These are phyloP conservation scores for Philypnodon macrostomus DNA, from an alignment of 2,797 vertebrate genomes.

Conservation along the genomic window DNA sequence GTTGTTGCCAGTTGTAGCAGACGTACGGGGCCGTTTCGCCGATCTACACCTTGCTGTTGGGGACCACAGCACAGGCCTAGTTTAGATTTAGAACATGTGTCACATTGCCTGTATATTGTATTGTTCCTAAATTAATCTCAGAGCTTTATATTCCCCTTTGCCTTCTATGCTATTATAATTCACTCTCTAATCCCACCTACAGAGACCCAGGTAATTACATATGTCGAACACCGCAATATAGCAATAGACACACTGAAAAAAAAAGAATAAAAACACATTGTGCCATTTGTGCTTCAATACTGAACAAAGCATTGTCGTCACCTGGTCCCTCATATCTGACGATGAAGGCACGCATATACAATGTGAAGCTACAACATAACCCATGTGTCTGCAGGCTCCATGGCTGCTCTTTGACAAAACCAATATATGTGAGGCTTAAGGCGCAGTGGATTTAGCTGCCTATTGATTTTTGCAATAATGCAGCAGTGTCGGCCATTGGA, in stretches of 20 bases:
- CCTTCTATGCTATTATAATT: conserved; percentile 55
- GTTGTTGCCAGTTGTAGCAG: too few species aligned
- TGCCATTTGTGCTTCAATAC: conserved; percentile 34
- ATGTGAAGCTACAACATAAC: conserved; percentile 17
- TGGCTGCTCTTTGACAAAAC: conserved; percentile 27
- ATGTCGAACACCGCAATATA: conserved; percentile 55
- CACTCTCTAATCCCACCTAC: conserved; percentile 50
- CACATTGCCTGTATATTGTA: conserved; percentile 2
- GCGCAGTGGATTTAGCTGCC: conserved; percentile 24
- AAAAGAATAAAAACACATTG: conserved; percentile 15
- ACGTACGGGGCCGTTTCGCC: too few species aligned
- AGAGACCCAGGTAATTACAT: conserved; percentile 63
- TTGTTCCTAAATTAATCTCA: conserved; percentile 23
- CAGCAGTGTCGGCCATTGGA: conserved; percentile 24
- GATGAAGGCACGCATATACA: conserved; percentile 27
- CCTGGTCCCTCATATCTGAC: conserved; percentile 31
- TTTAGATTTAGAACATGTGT: too few species aligned
- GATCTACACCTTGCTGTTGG: too few species aligned
- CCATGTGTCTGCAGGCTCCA: conserved; percentile 11
- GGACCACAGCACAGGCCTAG: too few species aligned
- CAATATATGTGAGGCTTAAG: conserved; percentile 9
- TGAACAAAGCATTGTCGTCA: conserved; percentile 44
- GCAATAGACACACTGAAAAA: conserved; percentile 16
- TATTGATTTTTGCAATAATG: conserved; percentile 49
- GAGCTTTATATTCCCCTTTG: conserved; percentile 34